These are phyloP conservation scores for Brachypalpus laphriformis DNA, from an alignment of 2,888 invertebrate genomes.

Conservation along the genomic window DNA sequence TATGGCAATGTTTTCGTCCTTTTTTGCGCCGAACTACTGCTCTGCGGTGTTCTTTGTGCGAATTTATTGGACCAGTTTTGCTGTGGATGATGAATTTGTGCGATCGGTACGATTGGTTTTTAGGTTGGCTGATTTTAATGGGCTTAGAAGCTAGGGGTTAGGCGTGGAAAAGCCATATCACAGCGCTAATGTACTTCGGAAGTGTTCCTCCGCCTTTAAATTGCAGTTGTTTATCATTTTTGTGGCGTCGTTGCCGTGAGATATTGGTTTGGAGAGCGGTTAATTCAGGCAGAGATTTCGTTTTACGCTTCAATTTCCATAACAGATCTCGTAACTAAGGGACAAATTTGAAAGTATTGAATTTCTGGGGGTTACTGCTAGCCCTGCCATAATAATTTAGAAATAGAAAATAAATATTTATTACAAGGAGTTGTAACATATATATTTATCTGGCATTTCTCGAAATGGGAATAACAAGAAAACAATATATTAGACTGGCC, in stretches of 20 bases:
- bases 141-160: not conserved
- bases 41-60: slow-evolving; percentile 13
- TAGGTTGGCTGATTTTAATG: not conserved
- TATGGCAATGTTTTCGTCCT: slow-evolving; percentile 22
- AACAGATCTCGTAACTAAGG: not conserved
- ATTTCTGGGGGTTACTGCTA: too few relatives aligned
- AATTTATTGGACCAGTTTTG: slow-evolving; percentile 30
- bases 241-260: not conserved
- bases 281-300: not conserved
- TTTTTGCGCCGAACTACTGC: not conserved
- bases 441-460: too few relatives aligned
- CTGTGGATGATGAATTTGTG: slow-evolving; percentile 23
- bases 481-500: too few relatives aligned
- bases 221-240: slow-evolving; percentile 34
- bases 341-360: not conserved
- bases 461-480: too few relatives aligned
- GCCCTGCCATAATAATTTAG: too few relatives aligned
- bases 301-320: not conserved
- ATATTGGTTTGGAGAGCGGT: not conserved
- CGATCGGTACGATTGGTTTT: slow-evolving; percentile 22
- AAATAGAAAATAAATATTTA: too few relatives aligned
- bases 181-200: not conserved
- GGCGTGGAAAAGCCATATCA: not conserved
- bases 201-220: slow-evolving; percentile 6
- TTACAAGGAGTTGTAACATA: too few relatives aligned